Evolutionary conservation across 2,113 vertebrate genomes (phyloP).

Genomic region (Cochlearius cochlearius): DNA sequence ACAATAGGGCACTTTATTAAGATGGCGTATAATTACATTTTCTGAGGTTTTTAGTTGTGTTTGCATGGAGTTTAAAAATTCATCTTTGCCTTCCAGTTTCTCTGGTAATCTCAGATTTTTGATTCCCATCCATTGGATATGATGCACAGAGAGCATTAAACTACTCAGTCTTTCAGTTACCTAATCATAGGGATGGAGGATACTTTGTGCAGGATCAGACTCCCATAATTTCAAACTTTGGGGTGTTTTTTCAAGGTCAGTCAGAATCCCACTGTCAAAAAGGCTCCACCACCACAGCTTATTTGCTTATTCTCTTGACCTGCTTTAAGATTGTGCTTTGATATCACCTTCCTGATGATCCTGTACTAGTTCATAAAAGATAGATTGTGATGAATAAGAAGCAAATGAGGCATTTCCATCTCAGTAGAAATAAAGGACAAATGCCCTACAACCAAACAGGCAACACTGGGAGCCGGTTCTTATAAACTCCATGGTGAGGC

Average conservation of each 20-base stretch:
- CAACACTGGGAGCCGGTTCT: neutral
- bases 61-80: neutral
- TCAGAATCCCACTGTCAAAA: neutral
- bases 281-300: fast-evolving
- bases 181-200: neutral
- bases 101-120: neutral
- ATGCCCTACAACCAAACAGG: neutral
- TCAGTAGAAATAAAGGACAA: neutral
- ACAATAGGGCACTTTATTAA: neutral
- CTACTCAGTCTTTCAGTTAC: neutral
- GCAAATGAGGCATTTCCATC: neutral
- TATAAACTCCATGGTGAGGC: neutral
- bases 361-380: neutral
- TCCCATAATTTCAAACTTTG: neutral
- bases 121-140: neutral
- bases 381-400: neutral
- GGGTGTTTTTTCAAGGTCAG: neutral
- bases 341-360: neutral
- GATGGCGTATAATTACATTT: neutral
- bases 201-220: neutral
- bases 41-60: neutral
- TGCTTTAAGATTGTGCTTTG: neutral
- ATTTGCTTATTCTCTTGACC: neutral
- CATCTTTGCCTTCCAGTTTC: neutral
- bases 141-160: neutral